These are phyloP conservation scores for Harpagus bidentatus DNA, from an alignment of 2,113 vertebrate genomes.

Conservation along the genomic window DNA sequence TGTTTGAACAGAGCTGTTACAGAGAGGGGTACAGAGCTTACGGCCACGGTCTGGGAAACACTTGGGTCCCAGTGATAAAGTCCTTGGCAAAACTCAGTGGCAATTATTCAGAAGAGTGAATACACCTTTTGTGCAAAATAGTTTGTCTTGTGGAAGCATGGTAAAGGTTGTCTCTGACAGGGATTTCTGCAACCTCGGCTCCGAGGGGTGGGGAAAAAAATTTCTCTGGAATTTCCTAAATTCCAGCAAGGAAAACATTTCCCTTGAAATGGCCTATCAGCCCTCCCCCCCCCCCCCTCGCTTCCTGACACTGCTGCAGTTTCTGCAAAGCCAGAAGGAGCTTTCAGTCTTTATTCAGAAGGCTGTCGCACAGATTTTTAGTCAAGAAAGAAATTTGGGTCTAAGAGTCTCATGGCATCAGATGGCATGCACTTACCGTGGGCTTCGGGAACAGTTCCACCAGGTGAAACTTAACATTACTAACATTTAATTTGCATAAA, in stretches of 20 bases:
- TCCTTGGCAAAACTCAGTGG: conserved; percentile 36
- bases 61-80: not conserved
- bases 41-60: not conserved
- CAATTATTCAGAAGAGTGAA: not conserved
- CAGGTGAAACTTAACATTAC: conserved; percentile 21
- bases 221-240: not conserved
- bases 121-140: not conserved
- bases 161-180: not conserved
- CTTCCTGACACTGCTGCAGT: not conserved
- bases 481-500: conserved; percentile 39
- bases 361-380: not conserved
- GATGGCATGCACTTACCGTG: not conserved
- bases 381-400: conserved; percentile 26
- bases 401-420: not conserved
- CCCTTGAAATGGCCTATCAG: not conserved
- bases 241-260: not conserved
- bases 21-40: not conserved
- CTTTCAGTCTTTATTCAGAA: conserved; percentile 25
- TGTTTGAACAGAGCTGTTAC: conserved; percentile 1
- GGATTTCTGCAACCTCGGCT: not conserved
- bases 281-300: not conserved
- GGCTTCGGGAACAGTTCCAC: not conserved
- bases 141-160: not conserved
- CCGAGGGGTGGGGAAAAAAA: not conserved
- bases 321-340: not conserved